Conservation (phyloP, 2,113 vertebrate genomes). For the Crotophaga sulcirostris region DNA sequence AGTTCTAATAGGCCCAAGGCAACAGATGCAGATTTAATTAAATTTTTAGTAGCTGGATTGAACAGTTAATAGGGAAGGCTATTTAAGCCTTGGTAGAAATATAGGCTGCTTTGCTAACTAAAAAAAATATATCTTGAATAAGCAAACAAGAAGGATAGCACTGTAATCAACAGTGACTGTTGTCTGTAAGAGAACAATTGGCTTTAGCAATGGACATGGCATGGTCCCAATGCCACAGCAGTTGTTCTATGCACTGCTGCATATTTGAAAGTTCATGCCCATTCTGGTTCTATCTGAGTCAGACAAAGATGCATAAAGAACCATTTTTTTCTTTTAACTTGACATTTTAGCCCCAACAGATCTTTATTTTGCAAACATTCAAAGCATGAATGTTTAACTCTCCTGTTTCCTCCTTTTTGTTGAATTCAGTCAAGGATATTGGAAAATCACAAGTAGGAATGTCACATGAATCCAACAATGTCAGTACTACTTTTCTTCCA, state of each 20-base stretch:
- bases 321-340: neutral
- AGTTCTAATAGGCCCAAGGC: neutral
- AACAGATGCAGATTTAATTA: constrained; percentile 3
- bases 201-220: neutral
- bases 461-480: neutral
- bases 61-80: neutral
- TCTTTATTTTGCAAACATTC: neutral
- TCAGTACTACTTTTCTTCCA: neutral
- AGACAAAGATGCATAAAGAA: neutral
- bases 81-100: neutral
- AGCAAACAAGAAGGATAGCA: neutral
- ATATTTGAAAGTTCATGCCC: neutral
- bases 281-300: neutral
- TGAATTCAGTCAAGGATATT: neutral
- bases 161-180: neutral
- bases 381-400: neutral
- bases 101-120: neutral
- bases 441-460: neutral
- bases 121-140: neutral
- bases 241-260: neutral
- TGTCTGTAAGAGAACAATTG: neutral
- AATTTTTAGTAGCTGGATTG: neutral
- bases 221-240: neutral
- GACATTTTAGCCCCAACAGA: neutral
- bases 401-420: neutral